These are phyloP conservation scores for Scomber scombrus DNA, from an alignment of 2,113 vertebrate genomes.

Conservation along the genomic window DNA sequence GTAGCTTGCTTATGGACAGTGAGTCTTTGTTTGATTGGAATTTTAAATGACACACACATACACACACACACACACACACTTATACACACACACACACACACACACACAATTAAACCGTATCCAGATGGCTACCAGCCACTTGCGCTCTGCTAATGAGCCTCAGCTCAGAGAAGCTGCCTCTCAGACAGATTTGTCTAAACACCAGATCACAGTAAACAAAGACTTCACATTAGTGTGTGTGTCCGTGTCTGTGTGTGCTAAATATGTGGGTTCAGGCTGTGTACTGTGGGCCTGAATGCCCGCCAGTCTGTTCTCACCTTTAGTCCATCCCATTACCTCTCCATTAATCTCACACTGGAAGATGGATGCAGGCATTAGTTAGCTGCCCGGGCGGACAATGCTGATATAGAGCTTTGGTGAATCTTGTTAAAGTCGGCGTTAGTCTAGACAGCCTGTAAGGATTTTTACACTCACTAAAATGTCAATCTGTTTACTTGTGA, in stretches of 20 bases:
- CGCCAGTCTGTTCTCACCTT: conserved; percentile 55
- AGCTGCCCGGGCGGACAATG: background rate
- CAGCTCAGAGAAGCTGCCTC: conserved; percentile 25
- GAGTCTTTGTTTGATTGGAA: conserved; percentile 12
- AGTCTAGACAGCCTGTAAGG: background rate
- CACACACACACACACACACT: background rate
- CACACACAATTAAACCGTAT: conserved; percentile 17
- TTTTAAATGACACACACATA: background rate
- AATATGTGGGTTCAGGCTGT: background rate
- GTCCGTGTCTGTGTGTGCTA: background rate
- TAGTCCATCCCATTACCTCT: conserved; percentile 51
- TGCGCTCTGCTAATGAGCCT: conserved; percentile 56
- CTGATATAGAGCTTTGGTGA: background rate
- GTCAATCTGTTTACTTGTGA: conserved; percentile 9
- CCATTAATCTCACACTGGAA: conserved; percentile 49
- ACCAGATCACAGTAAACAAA: conserved; percentile 50
- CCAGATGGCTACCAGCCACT: conserved; percentile 51
- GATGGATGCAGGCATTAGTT: conserved; percentile 56
- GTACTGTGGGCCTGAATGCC: conserved; percentile 25
- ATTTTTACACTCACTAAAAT: conserved; percentile 27
- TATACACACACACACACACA: background rate
- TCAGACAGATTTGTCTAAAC: conserved; percentile 39
- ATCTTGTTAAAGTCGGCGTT: conserved; percentile 15
- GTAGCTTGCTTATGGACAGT: background rate
- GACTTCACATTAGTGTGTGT: conserved; percentile 19